Conservation (phyloP, 2,888 invertebrate species). For the Synergus itoensis region DNA sequence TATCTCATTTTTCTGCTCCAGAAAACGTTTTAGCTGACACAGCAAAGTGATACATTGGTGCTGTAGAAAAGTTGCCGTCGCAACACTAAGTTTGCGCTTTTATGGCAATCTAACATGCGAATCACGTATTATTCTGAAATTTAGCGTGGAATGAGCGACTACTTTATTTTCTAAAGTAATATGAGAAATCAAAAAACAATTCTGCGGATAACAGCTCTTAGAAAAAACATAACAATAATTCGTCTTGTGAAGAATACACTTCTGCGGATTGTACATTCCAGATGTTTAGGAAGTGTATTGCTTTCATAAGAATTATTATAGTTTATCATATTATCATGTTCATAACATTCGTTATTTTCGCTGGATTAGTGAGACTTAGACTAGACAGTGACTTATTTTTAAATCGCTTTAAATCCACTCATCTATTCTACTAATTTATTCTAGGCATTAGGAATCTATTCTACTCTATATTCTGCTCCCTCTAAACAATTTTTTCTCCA, state of each 20-base stretch:
- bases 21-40: constrained; percentile 40
- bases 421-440: too few relatives aligned
- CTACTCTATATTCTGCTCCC: neutral
- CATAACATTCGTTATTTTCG: too few relatives aligned
- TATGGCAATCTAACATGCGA: constrained; percentile 38
- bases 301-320: neutral
- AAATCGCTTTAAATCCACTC: neutral
- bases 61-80: constrained; percentile 35
- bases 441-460: too few relatives aligned
- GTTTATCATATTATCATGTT: too few relatives aligned
- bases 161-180: constrained; percentile 8
- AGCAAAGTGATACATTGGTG: constrained; percentile 38
- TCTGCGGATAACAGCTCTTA: neutral
- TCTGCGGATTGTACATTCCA: neutral
- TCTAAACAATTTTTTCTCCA: neutral
- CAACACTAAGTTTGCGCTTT: constrained; percentile 41
- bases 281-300: too few relatives aligned
- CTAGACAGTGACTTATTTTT: too few relatives aligned
- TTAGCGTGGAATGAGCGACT: constrained; percentile 3
- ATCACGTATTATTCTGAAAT: constrained; percentile 24
- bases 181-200: neutral
- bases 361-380: too few relatives aligned
- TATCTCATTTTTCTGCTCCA: constrained; percentile 37
- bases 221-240: neutral
- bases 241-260: neutral